Evolutionary conservation across 2,888 invertebrate species (phyloP).

Genomic region (Trichopoda pennipes): DNA sequence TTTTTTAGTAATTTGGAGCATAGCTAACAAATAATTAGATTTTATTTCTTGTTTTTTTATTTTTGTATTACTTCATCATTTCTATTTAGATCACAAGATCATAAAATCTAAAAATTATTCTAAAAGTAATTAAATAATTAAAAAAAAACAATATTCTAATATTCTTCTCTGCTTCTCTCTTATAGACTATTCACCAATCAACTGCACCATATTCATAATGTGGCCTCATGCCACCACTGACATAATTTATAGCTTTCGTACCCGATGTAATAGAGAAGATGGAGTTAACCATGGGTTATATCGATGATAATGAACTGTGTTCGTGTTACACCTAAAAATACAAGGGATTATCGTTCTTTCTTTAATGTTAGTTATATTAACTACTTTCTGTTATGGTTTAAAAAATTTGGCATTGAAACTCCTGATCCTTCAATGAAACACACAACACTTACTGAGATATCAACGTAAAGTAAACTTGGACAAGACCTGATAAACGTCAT

Average conservation of each 20-base stretch:
- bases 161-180: not conserved
- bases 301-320: too few species aligned
- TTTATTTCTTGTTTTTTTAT: not conserved
- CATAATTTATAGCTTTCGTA: too few species aligned
- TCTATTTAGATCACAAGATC: not conserved
- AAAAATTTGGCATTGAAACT: conserved; percentile 74
- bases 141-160: not conserved
- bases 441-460: conserved; percentile 14
- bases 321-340: too few species aligned
- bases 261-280: too few species aligned
- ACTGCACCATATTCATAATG: conserved; percentile 26
- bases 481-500: conserved; percentile 75
- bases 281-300: too few species aligned
- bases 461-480: conserved; percentile 62
- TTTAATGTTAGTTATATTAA: conserved; percentile 76
- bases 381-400: conserved; percentile 80
- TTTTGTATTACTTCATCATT: conserved; percentile 14
- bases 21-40: conserved; percentile 25
- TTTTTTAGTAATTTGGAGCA: conserved; percentile 52
- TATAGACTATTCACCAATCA: conserved; percentile 36
- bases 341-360: conserved; percentile 70
- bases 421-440: conserved; percentile 62
- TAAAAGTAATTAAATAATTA: not conserved
- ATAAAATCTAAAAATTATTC: not conserved
- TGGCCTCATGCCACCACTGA: too few species aligned